Conservation (phyloP, 2,797 vertebrate species). For the Telmatherina bonti region DNA sequence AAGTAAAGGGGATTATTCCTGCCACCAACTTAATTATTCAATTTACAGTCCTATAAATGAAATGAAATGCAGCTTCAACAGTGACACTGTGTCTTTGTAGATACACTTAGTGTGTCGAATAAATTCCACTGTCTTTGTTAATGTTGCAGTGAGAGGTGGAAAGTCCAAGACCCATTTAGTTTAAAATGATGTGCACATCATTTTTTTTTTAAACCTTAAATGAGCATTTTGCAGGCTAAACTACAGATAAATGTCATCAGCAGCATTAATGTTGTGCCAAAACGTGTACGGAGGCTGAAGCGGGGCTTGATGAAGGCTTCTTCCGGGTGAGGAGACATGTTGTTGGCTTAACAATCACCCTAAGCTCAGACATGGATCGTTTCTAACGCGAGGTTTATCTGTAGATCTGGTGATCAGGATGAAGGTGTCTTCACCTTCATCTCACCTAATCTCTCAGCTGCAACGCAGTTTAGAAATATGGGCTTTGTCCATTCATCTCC, state of each 20-base stretch:
- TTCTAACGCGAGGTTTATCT: background rate
- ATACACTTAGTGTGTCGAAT: slow-evolving; percentile 21
- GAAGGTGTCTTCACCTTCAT: background rate
- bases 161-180: background rate
- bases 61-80: slow-evolving; percentile 25
- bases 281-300: background rate
- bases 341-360: background rate
- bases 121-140: background rate
- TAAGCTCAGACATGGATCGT: background rate
- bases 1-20: slow-evolving; percentile 54
- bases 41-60: slow-evolving; percentile 41
- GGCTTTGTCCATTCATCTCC: no score
- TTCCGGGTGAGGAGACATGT: background rate
- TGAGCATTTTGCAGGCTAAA: background rate
- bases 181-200: background rate
- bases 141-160: background rate
- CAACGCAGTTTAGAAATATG: no score
- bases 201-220: background rate
- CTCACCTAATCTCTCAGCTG: no score
- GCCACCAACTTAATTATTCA: slow-evolving; percentile 42
- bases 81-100: slow-evolving; percentile 19
- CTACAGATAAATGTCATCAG: background rate
- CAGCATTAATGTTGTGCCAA: background rate
- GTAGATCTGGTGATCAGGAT: background rate
- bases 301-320: background rate